Evolutionary conservation across 2,888 invertebrate genomes (phyloP), one percentile per base, ranked within the genome.

Genomic region (Aleiodes alternator): DNA sequence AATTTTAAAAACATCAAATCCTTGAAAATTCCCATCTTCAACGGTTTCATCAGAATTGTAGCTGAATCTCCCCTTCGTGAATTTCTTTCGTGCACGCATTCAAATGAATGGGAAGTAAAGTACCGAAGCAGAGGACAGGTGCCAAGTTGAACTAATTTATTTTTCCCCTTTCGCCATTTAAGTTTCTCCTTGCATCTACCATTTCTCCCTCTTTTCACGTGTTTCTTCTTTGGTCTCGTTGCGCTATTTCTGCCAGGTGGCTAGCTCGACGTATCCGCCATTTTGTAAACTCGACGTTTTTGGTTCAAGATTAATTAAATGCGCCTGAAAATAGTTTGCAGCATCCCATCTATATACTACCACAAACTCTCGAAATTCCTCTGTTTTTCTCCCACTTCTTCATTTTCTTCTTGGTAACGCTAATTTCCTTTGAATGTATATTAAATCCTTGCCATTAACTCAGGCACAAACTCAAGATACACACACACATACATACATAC

Each of bases 301-400:
- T 82, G 83, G 84, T 84, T 84, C 83, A 85, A 87, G 87, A 87
- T 87, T 87, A 87, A 87, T 87, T 86, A 86, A 86, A 85, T 80
- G 81, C 82, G 83, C 80, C 87, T 86, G 85, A 81, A 87, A 87
- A 87, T 87, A 87, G 87, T 84, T 80, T 72, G 31, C 50, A 51
- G 12, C 51, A 34, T 50, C 31, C 11, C 68, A 31, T 31, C 68
- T 31, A 29, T 68, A 68, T n/a, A 51, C 51, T 31, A 68, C 9
- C 1, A 34, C 50, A 23, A 34, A 31, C 51, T 8, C 3, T 4
- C 1, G 4, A 1, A 53, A 53, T 16, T 53, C 5, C 16, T 53
- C 53, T 50, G 11, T 29, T 31, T 14, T n/a, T 38, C 9, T 61
- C 34, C 31, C 38, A 34, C 8, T 23, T 11, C 16, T 34, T 9